phyloP scores from a whole-genome alignment of 2,888 invertebrate species.

The Conomelus anceps region DNA sequence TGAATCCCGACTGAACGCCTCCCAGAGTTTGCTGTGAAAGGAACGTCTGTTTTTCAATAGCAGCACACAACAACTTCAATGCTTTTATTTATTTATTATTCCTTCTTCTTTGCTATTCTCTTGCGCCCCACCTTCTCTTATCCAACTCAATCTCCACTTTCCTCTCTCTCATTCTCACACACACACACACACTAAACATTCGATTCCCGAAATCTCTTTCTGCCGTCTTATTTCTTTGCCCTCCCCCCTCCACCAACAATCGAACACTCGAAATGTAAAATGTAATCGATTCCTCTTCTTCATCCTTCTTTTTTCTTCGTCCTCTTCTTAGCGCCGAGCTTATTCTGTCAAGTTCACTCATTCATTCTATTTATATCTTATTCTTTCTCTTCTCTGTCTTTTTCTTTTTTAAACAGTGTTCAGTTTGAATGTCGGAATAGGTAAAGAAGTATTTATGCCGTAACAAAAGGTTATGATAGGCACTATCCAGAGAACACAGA shows the following conservation, averaged over 20 bases:
- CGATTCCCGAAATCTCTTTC: background rate
- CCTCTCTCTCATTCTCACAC: background rate
- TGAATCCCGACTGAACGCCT: background rate
- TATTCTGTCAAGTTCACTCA: background rate
- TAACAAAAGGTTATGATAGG: background rate
- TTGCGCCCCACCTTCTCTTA: too few species aligned
- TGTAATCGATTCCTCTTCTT: background rate
- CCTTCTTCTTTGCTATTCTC: background rate
- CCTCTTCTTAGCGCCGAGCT: background rate
- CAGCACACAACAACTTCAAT: background rate
- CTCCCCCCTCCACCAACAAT: background rate
- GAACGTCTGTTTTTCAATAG: background rate
- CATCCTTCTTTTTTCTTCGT: background rate
- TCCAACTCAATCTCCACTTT: too few species aligned
- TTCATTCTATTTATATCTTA: background rate
- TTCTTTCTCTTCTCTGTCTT: background rate
- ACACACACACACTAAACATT: background rate
- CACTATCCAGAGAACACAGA: background rate
- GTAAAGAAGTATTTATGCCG: background rate
- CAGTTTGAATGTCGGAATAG: background rate
- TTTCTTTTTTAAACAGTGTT: background rate
- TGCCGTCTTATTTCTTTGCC: background rate
- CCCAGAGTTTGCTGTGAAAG: background rate
- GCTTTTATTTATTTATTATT: background rate
- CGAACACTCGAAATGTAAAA: background rate